phyloP scores from a whole-genome alignment of 2,888 invertebrate genomes.

The Biston stratarius region DNA sequence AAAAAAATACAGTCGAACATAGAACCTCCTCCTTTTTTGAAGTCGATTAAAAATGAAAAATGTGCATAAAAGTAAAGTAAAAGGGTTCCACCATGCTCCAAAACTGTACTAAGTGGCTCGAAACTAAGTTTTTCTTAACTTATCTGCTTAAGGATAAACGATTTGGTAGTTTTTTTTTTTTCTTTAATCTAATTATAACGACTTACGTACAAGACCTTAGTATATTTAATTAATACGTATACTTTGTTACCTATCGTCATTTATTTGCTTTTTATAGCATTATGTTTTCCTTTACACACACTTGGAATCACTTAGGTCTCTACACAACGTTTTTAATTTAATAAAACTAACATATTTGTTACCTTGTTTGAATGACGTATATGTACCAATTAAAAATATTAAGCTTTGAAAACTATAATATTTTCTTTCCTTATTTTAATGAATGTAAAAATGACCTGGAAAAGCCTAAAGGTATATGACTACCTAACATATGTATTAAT shows the following conservation, averaged over 20 bases:
- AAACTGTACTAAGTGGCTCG: conserved; percentile 5
- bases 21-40: no score
- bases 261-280: conserved; percentile 30
- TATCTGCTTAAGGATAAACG: conserved; percentile 30
- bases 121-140: conserved; percentile 26
- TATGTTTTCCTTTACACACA: conserved; percentile 20
- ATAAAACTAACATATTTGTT: background rate
- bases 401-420: background rate
- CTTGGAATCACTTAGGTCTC: conserved; percentile 11
- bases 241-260: conserved; percentile 32
- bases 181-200: conserved; percentile 28
- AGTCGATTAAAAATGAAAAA: background rate
- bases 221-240: conserved; percentile 30
- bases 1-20: conserved; percentile 13
- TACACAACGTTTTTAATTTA: conserved; percentile 8
- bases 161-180: conserved; percentile 30
- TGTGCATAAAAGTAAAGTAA: background rate
- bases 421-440: background rate
- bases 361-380: background rate
- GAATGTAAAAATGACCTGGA: background rate
- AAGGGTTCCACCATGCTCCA: background rate
- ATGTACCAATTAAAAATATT: background rate
- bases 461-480: background rate
- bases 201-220: conserved; percentile 7
- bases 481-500: background rate